Evolutionary conservation across 2,888 invertebrate genomes (phyloP).

Genomic region (Ochropleura leucogaster): DNA sequence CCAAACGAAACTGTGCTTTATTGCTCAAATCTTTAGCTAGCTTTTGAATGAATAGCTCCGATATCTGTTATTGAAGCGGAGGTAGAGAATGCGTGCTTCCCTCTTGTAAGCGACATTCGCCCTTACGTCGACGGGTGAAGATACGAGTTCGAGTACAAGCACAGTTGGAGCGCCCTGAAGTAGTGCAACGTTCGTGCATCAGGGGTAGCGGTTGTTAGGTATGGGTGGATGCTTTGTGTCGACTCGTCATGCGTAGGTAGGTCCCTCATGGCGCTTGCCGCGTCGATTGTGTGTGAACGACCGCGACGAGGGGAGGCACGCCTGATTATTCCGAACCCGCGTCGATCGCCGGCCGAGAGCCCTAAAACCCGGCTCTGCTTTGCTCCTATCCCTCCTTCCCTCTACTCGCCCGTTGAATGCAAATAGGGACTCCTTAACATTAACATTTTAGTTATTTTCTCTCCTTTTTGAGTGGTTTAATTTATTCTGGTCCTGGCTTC

Average conservation of each 20-base stretch:
- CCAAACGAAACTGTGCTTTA: constrained; percentile 80
- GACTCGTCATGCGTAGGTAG: constrained; percentile 86
- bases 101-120: constrained; percentile 44
- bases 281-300: constrained; percentile 89
- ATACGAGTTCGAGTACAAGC: constrained; percentile 62
- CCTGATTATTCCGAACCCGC: constrained; percentile 87
- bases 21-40: constrained; percentile 72
- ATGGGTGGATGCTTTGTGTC: constrained; percentile 86
- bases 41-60: constrained; percentile 71
- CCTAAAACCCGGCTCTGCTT: constrained; percentile 81
- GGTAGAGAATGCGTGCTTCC: constrained; percentile 74
- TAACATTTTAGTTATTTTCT: constrained; percentile 75
- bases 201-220: constrained; percentile 82
- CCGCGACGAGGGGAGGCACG: constrained; percentile 86
- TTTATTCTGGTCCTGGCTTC: constrained; percentile 70
- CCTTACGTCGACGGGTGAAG: constrained; percentile 58
- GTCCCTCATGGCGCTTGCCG: constrained; percentile 82
- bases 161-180: constrained; percentile 64
- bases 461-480: constrained; percentile 66
- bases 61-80: constrained; percentile 74
- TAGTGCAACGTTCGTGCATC: constrained; percentile 77
- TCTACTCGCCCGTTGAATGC: constrained; percentile 80
- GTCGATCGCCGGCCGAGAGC: constrained; percentile 85
- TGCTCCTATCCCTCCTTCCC: constrained; percentile 70
- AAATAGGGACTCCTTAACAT: constrained; percentile 78